Percentiles rank a stretch among this genome's conserved stretches.
phyloP scores from a whole-genome alignment of 1,140 invertebrate species.

The Pachyrhynchus sulphureomaculatus region DNA sequence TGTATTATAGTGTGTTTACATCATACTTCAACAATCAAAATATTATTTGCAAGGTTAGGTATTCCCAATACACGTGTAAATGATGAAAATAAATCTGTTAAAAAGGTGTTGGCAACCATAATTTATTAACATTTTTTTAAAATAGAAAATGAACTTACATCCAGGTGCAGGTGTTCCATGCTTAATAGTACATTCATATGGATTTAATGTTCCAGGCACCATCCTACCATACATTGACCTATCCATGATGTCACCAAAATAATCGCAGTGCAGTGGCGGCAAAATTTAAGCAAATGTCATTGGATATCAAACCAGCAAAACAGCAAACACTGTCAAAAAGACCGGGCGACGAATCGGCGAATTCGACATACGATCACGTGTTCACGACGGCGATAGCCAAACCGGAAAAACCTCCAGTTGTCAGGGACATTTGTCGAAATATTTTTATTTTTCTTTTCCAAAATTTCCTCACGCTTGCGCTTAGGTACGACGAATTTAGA shows the following conservation, averaged over 20 bases:
- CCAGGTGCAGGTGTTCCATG: conserved; percentile 74
- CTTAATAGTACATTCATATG: conserved; percentile 76
- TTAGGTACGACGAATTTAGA: conserved; percentile 20
- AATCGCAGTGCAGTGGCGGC: background rate
- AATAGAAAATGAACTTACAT: conserved; percentile 65
- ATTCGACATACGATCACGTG: conserved; percentile 9
- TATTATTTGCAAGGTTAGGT: too few relatives aligned
- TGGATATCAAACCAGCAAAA: background rate
- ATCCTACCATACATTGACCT: conserved; percentile 83
- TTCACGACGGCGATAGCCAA: background rate
- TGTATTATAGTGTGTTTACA: too few relatives aligned
- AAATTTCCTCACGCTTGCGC: conserved; percentile 20
- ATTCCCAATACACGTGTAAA: too few relatives aligned
- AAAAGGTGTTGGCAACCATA: conserved; percentile 3
- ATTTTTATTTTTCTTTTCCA: conserved; percentile 24
- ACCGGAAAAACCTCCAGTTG: conserved; percentile 18
- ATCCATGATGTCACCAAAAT: conserved; percentile 62
- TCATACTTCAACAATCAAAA: too few relatives aligned
- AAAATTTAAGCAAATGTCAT: conserved; percentile 18
- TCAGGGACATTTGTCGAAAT: conserved; percentile 18
- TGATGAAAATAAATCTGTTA: background rate
- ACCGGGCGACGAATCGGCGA: conserved; percentile 8
- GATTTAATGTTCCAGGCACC: conserved; percentile 74
- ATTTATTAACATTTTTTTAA: conserved; percentile 41
- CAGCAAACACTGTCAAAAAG: background rate